These are phyloP conservation scores for Pogona vitticeps DNA, from an alignment of 2,113 vertebrate species.

Conservation along the genomic window DNA sequence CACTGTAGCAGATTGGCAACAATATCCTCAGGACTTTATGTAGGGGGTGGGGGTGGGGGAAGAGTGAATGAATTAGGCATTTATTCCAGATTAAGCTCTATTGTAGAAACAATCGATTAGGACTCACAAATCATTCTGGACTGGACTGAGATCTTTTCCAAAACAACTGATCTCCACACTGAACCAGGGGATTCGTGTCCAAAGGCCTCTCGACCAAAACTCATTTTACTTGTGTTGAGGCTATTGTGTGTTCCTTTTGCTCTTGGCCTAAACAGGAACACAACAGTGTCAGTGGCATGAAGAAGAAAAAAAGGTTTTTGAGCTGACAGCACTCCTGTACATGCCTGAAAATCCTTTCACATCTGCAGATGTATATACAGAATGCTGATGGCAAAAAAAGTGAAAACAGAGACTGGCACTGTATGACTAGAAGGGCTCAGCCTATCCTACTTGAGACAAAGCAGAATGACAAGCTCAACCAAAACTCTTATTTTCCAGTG, in stretches of 20 bases:
- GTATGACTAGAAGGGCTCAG: background rate
- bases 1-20: background rate
- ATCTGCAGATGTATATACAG: background rate
- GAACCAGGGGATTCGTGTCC: no score
- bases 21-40: no score
- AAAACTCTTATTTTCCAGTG: constrained; percentile 44
- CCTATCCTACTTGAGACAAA: constrained; percentile 46
- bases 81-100: no score
- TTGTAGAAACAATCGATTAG: no score
- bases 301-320: background rate
- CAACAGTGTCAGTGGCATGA: background rate
- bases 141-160: no score
- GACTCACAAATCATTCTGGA: no score
- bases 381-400: background rate
- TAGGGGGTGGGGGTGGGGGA: no score
- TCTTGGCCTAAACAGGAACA: background rate
- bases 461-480: constrained; percentile 37
- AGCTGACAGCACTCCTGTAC: background rate
- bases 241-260: background rate
- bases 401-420: background rate
- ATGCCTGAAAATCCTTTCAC: background rate
- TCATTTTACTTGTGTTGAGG: no score
- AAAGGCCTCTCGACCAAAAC: no score
- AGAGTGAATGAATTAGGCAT: no score
- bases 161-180: no score